These are phyloP conservation scores for Troides oblongomaculatus DNA, from an alignment of 2,888 invertebrate genomes.

Conservation along the genomic window DNA sequence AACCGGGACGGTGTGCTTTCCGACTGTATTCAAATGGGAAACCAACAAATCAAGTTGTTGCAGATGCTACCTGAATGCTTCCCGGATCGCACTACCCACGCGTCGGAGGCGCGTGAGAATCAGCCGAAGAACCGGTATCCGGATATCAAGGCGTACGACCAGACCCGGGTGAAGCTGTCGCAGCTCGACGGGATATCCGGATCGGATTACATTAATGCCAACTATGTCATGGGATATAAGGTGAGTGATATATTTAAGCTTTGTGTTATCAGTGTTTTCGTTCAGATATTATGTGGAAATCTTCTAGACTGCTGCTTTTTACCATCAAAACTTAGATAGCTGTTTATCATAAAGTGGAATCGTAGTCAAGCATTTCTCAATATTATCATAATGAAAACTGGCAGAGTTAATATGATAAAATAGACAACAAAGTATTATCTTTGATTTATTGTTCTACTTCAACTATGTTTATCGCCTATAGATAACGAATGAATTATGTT, in stretches of 20 bases:
- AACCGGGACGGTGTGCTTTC: slow-evolving; percentile 4
- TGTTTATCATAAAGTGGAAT: too few species aligned
- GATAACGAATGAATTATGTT: too few species aligned
- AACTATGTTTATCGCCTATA: too few species aligned
- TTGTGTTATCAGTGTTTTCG: too few species aligned
- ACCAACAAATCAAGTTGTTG: slow-evolving; percentile 52
- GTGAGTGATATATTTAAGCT: slow-evolving; percentile 41
- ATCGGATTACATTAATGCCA: slow-evolving; percentile 95
- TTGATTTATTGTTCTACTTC: too few species aligned
- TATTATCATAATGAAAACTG: too few species aligned
- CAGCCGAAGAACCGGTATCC: slow-evolving; percentile 94
- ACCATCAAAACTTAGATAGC: too few species aligned
- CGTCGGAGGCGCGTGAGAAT: slow-evolving; percentile 92
- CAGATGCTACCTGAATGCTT: slow-evolving; percentile 91
- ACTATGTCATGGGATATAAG: slow-evolving; percentile 94
- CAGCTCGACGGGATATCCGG: slow-evolving; percentile 88
- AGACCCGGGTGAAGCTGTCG: slow-evolving; percentile 90
- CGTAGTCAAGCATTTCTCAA: too few species aligned
- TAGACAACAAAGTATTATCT: too few species aligned
- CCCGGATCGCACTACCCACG: slow-evolving; percentile 91
- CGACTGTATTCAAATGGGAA: slow-evolving; percentile 30
- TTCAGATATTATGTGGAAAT: too few species aligned
- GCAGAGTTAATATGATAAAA: too few species aligned
- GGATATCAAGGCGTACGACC: slow-evolving; percentile 95
- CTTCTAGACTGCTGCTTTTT: too few species aligned